Base-by-base conservation (phyloP, 2,888 invertebrate species). In the Dolichopus griseipennis region DNA sequence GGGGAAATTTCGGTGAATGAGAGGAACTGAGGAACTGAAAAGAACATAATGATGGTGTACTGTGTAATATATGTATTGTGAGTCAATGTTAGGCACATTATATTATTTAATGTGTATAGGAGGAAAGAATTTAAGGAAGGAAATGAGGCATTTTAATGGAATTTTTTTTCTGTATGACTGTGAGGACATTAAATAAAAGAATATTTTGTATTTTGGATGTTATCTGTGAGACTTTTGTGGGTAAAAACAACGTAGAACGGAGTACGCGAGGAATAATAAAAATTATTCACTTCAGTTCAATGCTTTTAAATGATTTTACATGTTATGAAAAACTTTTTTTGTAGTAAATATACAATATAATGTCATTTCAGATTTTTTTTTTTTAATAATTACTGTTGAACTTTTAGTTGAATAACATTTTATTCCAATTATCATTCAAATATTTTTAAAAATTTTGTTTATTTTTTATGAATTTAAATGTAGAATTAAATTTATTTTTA, bases 101-200 rank as follows among this genome's bases (percentile, higher is more conserved):
- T 7, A 41, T 41, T 41, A 41, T 7, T 41, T 12, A 15, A 15
- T 41, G 41, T 41, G 27, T 27, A 37, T 10, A 37, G 12, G 18
- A 5, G 18, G 52, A 52, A 52, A 15, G 18, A 52, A 52, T 12
- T 18, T 52, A 52, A 52, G 52, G 18, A 52, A 52, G 18, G 52
- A 52, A 52, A 52, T 52, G 52, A 52, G 52, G 52, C 52, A 18
- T 52, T 52, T 52, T 52, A 52, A 52, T 52, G 52, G 52, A 52
- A 52, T 15, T 52, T 52, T 52, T 43, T n/a, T 27, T 27, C 2
- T 27, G 18, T 52, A 12, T 12, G n/a, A 52, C 2, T 52, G 2
- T 12, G n/a, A 52, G 8, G 18, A 52, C 15, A 52, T 52, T 52
- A 52, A 52, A 52, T 52, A 52, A 1, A 52, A 52, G n/a, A 52